Base-by-base conservation (phyloP, 2,888 invertebrate genomes). In the Ormia ochracea region DNA sequence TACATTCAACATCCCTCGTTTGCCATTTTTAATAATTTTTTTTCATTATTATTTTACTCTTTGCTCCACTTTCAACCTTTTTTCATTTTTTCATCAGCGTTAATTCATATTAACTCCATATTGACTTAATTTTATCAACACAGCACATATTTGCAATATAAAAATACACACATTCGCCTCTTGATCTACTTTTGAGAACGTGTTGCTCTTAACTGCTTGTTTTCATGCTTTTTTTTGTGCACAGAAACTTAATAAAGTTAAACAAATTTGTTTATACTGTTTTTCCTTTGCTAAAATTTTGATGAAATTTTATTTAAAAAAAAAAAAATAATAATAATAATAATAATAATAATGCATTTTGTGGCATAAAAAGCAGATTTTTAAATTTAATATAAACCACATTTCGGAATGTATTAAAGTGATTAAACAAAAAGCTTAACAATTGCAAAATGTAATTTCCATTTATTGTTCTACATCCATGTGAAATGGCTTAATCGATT, bases 101-200 rank as follows among this genome's bases (percentile, higher is more conserved):
- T 65, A 23, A 52, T 38, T 21, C 10, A 10, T 14, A 65, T 65
- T 50, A 65, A 50, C 14, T 48, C 23, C 26, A 17, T 50, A 38
- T 50, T 26, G 65, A 23, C 10, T 65, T 36, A 17, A 26, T 50
- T 28, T 38, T 38, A 38, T 38, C 50, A 23, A 21, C 12, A 43
- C 19, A 28, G n/a, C n/a, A 17, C 41, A 43, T 23, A 12, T 43
- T 56, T 26, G 12, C 23, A 41, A 58, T 17, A 36, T 4, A 26
- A n/a, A n/a, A n/a, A n/a, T n/a, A 28, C 65, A 26, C 52, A 66
- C 19, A 45, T 33, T 2, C 17, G 26, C 19, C 12, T 2, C 50
- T 52, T 50, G 23, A 63, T 36, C 36, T 33, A 26, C 12, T 28
- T 59, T 58, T 28, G 3, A 43, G 28, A 58, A 58, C 58, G n/a